Base-by-base conservation (phyloP, 2,113 vertebrate species). In the Pteruthius melanotis region DNA sequence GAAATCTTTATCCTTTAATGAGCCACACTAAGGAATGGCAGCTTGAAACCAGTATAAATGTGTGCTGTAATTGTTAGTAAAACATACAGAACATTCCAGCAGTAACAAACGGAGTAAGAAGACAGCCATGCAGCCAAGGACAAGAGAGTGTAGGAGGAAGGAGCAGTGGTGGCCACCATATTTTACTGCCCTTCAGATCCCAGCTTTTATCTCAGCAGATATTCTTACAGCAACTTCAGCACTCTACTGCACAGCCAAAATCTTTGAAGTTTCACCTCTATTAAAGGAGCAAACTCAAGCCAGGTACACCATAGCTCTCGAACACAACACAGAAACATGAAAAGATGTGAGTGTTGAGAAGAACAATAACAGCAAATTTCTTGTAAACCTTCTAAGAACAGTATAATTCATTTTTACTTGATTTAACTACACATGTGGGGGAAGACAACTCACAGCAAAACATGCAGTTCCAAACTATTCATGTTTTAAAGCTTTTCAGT, bases 1-100 rank as follows among this genome's bases (percentile, higher is more conserved):
- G 27, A 86, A 92, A 76, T 60, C 56, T 84, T 87, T 92, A 94
- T 85, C 66, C 49, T 88, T 89, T 87, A 94, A 86, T 50, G 56
- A 94, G 77, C 40, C 65, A 74, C 14, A 33, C 7, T 66, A 24
- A 52, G 0, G 0, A 90, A 90, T 2, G 19, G 69, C 85, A 90
- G 70, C 65, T 66, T 88, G 75, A 96, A 88, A 64, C 31, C 57
- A 28, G 69, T 71, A 75, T 26, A 52, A 44, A 49, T 81, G 76
- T 37, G 17, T 42, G 39, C 42, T 66, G 44, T 81, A 88, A 88
- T 56, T 70, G 53, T 64, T 64, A 74, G 35, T 45, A 26, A 83
- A 88, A 53, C 18, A 31, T n/a, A 52, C 15, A 61, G 72, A 59
- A 71, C 18, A 35, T 45, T 75, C 37, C 49, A 89, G 30, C 40